Base-by-base conservation (phyloP, 2,113 vertebrate species). In the Platycercus adscitus region DNA sequence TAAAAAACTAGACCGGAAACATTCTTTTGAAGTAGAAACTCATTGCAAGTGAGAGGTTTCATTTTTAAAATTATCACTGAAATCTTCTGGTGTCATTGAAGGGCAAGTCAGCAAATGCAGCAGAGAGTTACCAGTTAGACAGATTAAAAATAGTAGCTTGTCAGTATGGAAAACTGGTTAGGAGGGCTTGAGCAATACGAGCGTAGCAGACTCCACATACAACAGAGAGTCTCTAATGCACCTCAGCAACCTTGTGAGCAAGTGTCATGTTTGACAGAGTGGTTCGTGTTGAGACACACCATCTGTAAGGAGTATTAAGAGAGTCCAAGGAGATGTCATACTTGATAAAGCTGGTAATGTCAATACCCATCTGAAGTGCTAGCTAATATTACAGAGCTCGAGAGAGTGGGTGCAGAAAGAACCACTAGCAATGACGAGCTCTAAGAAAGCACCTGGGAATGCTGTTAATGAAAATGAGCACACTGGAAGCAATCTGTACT, bases 261-360 rank as follows among this genome's bases (percentile, higher is more conserved):
- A 93, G 91, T 96, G 85, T 89, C 86, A 95, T 81, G 56, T 94
- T 95, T 97, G 97, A 96, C 85, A 95, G 96, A 97, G 79, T 68
- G 80, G 68, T 64, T 95, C 93, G 81, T 37, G 64, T 72, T 86
- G 89, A 95, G 89, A 92, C 89, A 89, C 29, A 64, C 77, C 94
- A 95, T 96, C 95, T 96, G 93, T 88, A 88, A 92, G 25, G 63
- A 94, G 80, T 96, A 93, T 70, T 35, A 80, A 77, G 86, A 64
- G 52, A 86, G 28, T 77, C 86, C 25, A 66, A 94, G 91, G 88
- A 95, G 83, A 93, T 81, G 92, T 92, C 95, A 91, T 71, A 93
- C 93, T 95, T 98, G 95, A 96, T 93, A 94, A 97, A 97, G 61
- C 69, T 94, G 58, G 37, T 95, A 94, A 96, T 86, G 84, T 66